These are phyloP conservation scores for Elephantulus edwardii DNA, from an alignment of 2,113 vertebrate species.

Conservation along the genomic window DNA sequence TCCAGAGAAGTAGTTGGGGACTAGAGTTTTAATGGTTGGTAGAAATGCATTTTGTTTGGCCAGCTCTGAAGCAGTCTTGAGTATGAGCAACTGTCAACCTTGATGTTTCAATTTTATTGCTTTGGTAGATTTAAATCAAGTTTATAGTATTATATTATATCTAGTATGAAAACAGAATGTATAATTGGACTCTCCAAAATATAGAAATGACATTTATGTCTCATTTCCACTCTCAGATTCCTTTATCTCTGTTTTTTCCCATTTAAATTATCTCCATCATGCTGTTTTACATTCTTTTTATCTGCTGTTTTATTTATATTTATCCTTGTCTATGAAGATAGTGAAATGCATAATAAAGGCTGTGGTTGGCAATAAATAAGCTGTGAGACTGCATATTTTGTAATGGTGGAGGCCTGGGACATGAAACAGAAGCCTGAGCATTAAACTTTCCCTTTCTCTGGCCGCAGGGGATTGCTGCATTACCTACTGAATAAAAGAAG, in stretches of 20 bases:
- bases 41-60: slow-evolving; percentile 5
- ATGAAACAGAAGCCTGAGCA: background rate
- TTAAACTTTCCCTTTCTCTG: slow-evolving; percentile 34
- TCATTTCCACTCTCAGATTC: slow-evolving; percentile 27
- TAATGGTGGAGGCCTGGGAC: slow-evolving; percentile 3
- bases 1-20: background rate
- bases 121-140: slow-evolving; percentile 47
- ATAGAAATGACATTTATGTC: slow-evolving; percentile 3
- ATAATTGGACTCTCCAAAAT: slow-evolving; percentile 54
- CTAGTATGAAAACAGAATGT: slow-evolving; percentile 42
- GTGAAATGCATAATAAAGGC: slow-evolving; percentile 49
- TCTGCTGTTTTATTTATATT: slow-evolving; percentile 73
- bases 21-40: background rate
- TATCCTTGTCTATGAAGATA: slow-evolving; percentile 56
- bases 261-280: slow-evolving; percentile 54
- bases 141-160: slow-evolving; percentile 42
- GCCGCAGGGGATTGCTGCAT: background rate
- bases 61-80: slow-evolving; percentile 20
- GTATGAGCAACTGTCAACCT: background rate
- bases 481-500: slow-evolving; percentile 55
- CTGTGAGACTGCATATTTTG: slow-evolving; percentile 60
- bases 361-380: slow-evolving; percentile 58
- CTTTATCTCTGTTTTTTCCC: slow-evolving; percentile 59
- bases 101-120: slow-evolving; percentile 51
- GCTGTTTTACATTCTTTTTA: slow-evolving; percentile 61